Conservation (phyloP, 2,113 vertebrate genomes). For the Mobula birostris region DNA sequence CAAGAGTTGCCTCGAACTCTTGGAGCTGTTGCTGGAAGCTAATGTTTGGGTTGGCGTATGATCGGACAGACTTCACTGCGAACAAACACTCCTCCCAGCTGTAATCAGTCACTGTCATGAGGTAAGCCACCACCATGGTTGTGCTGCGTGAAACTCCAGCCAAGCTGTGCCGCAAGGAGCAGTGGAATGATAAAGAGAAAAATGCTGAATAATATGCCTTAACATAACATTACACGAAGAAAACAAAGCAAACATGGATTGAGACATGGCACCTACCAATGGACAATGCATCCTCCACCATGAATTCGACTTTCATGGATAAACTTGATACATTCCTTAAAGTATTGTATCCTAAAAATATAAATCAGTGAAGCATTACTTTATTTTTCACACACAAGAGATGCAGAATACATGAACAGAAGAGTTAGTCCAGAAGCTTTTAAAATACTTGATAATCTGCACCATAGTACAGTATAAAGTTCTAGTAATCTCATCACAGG, state of each 20-base stretch:
- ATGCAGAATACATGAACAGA: background rate
- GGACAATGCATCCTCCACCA: conserved; percentile 75
- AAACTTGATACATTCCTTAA: conserved; percentile 76
- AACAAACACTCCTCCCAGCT: conserved; percentile 73
- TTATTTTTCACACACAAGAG: conserved; percentile 43
- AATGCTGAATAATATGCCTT: background rate
- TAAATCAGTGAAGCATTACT: conserved; percentile 44
- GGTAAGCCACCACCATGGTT: conserved; percentile 77
- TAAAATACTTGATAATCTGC: too few species aligned
- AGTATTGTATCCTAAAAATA: conserved; percentile 68
- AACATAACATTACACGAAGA: background rate
- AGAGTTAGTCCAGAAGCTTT: too few species aligned
- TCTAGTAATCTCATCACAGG: too few species aligned
- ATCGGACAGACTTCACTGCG: conserved; percentile 66
- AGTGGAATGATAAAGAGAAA: background rate
- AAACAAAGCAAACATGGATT: background rate
- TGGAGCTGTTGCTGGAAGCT: conserved; percentile 82
- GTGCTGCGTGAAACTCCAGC: conserved; percentile 82
- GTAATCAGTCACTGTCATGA: conserved; percentile 77
- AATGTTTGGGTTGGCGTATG: conserved; percentile 71
- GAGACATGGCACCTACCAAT: conserved; percentile 63
- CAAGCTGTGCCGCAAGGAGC: conserved; percentile 51
- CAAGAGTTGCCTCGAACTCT: conserved; percentile 66
- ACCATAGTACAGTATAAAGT: too few species aligned
- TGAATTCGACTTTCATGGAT: conserved; percentile 73